Percentiles rank a stretch among this genome's conserved stretches.
Conservation (phyloP, 2,113 vertebrate species). For the Centropristis striata region DNA sequence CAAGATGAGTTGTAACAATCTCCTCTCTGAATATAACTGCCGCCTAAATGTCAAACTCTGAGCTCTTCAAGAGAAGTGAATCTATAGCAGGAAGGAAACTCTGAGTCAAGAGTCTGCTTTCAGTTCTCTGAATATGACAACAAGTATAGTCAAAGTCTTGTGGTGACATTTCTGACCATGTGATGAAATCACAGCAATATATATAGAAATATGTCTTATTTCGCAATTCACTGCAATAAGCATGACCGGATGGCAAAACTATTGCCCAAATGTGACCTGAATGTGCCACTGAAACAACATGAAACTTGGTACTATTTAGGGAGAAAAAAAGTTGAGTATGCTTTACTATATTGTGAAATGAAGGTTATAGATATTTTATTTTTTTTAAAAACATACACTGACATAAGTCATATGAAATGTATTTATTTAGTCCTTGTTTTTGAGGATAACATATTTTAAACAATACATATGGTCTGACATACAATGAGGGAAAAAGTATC, state of each 20-base stretch:
- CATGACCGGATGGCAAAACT: background rate
- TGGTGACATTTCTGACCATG: background rate
- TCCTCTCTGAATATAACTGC: background rate
- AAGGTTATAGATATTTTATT: background rate
- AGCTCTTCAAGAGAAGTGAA: conserved; percentile 39
- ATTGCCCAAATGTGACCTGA: background rate
- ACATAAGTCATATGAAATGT: too few relatives aligned
- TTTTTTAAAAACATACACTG: too few relatives aligned
- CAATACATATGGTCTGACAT: background rate
- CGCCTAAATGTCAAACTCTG: background rate
- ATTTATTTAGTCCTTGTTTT: background rate
- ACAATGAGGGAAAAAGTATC: background rate
- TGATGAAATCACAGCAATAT: background rate
- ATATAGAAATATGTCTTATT: background rate
- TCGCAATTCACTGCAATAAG: background rate
- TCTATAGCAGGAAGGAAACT: conserved; percentile 28
- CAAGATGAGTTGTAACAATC: background rate
- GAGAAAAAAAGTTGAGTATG: background rate
- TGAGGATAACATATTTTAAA: background rate
- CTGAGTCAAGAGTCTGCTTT: conserved; percentile 53
- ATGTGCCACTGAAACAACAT: background rate
- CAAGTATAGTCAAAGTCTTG: background rate
- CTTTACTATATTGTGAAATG: background rate
- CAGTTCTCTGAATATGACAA: conserved; percentile 47
- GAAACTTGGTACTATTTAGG: background rate